phyloP scores from a whole-genome alignment of 1,140 invertebrate genomes.

The Heliconius nattereri region DNA sequence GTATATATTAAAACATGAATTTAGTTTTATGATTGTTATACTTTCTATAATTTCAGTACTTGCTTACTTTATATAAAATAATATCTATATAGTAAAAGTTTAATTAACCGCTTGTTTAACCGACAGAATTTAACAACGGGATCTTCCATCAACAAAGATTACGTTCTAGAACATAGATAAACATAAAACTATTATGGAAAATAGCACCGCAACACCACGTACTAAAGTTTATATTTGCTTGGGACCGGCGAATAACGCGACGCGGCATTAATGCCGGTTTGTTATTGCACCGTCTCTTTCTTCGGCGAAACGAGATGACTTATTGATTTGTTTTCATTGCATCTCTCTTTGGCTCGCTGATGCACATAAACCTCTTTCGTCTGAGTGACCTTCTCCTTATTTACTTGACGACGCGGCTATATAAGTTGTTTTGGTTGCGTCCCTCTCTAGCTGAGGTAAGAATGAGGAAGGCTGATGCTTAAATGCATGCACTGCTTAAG shows the following conservation, averaged over 20 bases:
- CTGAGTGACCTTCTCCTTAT: conserved; percentile 74
- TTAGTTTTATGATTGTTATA: not conserved
- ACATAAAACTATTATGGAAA: conserved; percentile 33
- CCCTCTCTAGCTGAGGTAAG: conserved; percentile 67
- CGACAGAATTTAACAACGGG: conserved; percentile 53
- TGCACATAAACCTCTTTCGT: conserved; percentile 61
- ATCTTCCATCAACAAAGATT: conserved; percentile 57
- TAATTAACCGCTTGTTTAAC: conserved; percentile 6
- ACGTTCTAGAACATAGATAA: conserved; percentile 44
- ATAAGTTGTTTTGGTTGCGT: conserved; percentile 79
- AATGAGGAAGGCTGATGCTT: conserved; percentile 56
- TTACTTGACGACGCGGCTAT: conserved; percentile 64
- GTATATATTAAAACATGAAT: not conserved
- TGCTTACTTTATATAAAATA: not conserved
- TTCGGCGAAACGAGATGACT: conserved; percentile 71
- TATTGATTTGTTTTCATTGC: conserved; percentile 82
- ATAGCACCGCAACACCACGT: conserved; percentile 42
- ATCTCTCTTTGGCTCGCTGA: conserved; percentile 65
- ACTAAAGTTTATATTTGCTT: conserved; percentile 54
- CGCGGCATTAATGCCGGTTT: conserved; percentile 53
- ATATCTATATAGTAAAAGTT: not conserved
- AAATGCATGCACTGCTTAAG: conserved; percentile 16
- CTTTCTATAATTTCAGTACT: not conserved
- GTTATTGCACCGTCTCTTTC: conserved; percentile 75
- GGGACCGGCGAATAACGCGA: conserved; percentile 46